These are phyloP conservation scores for Lasioglossum baleicum DNA, from an alignment of 1,140 invertebrate genomes.

Conservation along the genomic window DNA sequence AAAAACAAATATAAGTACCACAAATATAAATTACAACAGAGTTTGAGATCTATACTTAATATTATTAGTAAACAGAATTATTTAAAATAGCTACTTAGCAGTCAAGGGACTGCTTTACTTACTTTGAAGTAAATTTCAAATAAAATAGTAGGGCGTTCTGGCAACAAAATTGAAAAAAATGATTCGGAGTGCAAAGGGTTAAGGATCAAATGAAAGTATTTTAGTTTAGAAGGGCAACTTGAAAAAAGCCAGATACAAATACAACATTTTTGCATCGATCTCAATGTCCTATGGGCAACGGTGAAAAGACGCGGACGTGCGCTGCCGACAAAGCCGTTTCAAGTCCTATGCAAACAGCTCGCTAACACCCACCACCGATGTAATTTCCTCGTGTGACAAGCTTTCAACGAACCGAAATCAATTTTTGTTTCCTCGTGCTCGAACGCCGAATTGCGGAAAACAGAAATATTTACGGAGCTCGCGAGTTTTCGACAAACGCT, in stretches of 20 bases:
- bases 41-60: too few relatives aligned
- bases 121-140: too few relatives aligned
- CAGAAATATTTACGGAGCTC: constrained; percentile 8
- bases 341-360: neutral
- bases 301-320: neutral
- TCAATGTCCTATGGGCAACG: neutral
- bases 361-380: neutral
- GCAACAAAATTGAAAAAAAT: too few relatives aligned
- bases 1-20: too few relatives aligned
- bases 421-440: neutral
- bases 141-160: too few relatives aligned
- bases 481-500: neutral
- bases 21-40: too few relatives aligned
- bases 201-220: neutral
- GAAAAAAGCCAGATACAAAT: neutral
- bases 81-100: too few relatives aligned
- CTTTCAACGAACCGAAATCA: constrained; percentile 1
- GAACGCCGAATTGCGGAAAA: neutral
- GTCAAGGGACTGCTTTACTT: too few relatives aligned
- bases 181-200: too few relatives aligned
- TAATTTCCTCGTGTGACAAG: neutral
- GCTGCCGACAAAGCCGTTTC: neutral
- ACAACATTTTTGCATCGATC: neutral
- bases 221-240: neutral
- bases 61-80: too few relatives aligned